A percentile compares a stretch with the other conserved stretches of the same genome.
Evolutionary conservation across 2,888 invertebrate species (phyloP).

Genomic region (Synergus umbraculus): DNA sequence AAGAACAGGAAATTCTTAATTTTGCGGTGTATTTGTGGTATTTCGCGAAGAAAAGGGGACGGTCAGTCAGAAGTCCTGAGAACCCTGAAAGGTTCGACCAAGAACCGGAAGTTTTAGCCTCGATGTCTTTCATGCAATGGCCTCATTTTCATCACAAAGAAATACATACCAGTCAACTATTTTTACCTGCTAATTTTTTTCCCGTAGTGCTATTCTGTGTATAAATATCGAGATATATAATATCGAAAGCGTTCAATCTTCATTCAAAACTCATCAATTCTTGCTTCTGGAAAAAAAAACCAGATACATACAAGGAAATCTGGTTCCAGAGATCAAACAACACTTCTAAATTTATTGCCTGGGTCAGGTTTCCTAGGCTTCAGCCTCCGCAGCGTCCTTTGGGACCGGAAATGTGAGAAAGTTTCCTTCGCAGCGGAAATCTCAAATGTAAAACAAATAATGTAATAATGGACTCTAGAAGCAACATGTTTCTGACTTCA

Average conservation of each 20-base stretch:
- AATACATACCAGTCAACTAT: slow-evolving; percentile 8
- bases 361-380: slow-evolving; percentile 9
- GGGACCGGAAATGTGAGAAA: slow-evolving; percentile 3
- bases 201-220: too few relatives aligned
- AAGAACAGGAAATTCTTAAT: slow-evolving; percentile 69
- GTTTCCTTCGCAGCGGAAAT: neutral
- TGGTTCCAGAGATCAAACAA: neutral
- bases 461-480: neutral
- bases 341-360: slow-evolving; percentile 17
- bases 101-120: slow-evolving; percentile 47
- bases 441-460: slow-evolving; percentile 15
- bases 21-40: slow-evolving; percentile 63
- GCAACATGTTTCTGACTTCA: neutral
- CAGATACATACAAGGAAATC: neutral
- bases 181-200: neutral
- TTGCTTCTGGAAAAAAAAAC: neutral
- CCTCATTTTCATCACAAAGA: slow-evolving; percentile 31
- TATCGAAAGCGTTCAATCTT: neutral
- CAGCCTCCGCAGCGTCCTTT: neutral
- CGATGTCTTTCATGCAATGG: slow-evolving; percentile 19
- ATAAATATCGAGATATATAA: neutral
- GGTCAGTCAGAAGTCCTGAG: slow-evolving; percentile 16
- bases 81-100: slow-evolving; percentile 32
- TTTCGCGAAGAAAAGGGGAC: slow-evolving; percentile 12
- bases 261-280: neutral